Evolutionary conservation across 2,797 vertebrate genomes (phyloP), one percentile per base, ranked within the genome.

Genomic region (Odontamblyopus lacepedii): DNA sequence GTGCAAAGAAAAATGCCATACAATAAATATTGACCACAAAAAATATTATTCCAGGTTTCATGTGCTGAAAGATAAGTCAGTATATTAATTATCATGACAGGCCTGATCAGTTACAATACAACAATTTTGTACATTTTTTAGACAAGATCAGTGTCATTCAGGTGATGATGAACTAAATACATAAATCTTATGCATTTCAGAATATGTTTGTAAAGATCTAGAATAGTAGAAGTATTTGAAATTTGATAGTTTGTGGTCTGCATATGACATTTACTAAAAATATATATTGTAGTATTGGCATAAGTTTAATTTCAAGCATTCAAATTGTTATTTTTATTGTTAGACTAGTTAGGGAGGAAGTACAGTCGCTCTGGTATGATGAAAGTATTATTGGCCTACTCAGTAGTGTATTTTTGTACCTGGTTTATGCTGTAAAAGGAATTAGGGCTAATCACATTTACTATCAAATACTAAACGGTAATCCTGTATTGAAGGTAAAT

Each of bases 401-500:
- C 63, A 65, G 13, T 64, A 8, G 26, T 18, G 6, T 19, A 66
- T 30, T 11, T n/a, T 53, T 55, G 16, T 18, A 35, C 27, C 27
- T 67, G 27, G 48, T 30, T 67, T 67, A 13, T 19, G 44, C 12
- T 53, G 3, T 30, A 53, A 67, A 48, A 26, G 29, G 63, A 44
- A 51, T 67, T 67, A 53, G 27, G 15, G 53, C 48, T 67, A 67
- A 67, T 32, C 63, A 29, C 41, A 19, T 50, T 13, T 4, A 18
- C 41, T 12, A 4, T 23, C 38, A 29, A 65, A 65, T 66, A 30
- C 4, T 30, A 27, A 48, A 67, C 27, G 11, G 27, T 67, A 4
- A 67, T 53, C 65, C 50, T 53, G 65, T 32, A 67, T 67, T 67
- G 53, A 32, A 5, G 65, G 32, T 53, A 16, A 53, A 60, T 5